Base-by-base conservation (phyloP, 2,113 vertebrate genomes). In the Vimba vimba region DNA sequence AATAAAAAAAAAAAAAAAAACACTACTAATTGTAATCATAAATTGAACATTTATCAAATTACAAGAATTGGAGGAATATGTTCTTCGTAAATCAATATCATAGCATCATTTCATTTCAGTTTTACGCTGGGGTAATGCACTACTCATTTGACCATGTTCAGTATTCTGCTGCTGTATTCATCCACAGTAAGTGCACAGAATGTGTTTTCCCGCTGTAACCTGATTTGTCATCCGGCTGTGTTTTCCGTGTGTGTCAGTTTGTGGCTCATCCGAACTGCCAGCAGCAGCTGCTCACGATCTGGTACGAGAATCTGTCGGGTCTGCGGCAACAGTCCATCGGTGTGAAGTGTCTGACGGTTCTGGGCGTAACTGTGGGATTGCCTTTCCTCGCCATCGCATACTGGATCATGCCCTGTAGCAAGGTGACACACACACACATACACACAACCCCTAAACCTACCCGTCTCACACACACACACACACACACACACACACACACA, bases 181-280 rank as follows among this genome's bases (percentile, higher is more conserved):
- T 19, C 19, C 64, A 9, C 64, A 68, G 19, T 19, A 68, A 57
- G 6, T 23, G 15, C 66, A 36, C 19, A 33, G 23, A 6, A 4
- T 60, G 43, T 52, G 66, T 79, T 27, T 19, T 25, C 8, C 43
- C 19, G n/a, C 64, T 68, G 33, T 69, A 71, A 71, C 23, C 10
- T 71, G 68, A 55, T 75, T 75, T 83, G 39, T 66, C 11, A 60
- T 64, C 43, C 6, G 60, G 17, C 81, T 17, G n/a, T n/a, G 79
- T 60, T 59, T 47, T 23, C 82, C 17, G 1, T n/a, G 15, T 93
- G 92, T 92, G 75, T 87, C 83, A 99, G 98, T 99, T 99, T 50
- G 98, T 99, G 55, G 97, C 98, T 86, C 98, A 99, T 92, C 98
- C 98, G 64, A 99, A 99, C 94, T 99, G 98, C 93, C 98, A 99